phyloP scores from a whole-genome alignment of 2,797 vertebrate genomes.

The Myotis planiceps region DNA sequence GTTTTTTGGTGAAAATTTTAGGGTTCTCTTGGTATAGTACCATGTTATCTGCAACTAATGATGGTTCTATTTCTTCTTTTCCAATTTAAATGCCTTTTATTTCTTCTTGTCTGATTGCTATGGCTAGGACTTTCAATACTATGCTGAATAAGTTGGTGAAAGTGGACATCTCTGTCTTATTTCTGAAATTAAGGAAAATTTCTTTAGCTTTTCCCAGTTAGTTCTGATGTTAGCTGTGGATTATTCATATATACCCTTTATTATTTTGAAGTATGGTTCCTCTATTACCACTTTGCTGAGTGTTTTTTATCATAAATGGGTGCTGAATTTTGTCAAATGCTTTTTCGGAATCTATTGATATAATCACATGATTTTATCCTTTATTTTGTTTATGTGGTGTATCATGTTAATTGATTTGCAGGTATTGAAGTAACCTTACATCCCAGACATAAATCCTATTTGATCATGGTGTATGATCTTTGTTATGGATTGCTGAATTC shows the following conservation, averaged over 20 bases:
- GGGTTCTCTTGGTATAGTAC: not conserved
- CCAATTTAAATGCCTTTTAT: not conserved
- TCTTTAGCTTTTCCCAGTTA: not conserved
- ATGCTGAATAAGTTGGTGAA: not conserved
- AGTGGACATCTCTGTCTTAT: not conserved
- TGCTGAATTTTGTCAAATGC: not conserved
- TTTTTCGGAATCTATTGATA: not conserved
- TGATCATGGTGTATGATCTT: not conserved
- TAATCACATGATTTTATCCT: not conserved
- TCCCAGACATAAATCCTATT: not conserved
- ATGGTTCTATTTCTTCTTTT: not conserved
- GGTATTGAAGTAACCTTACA: not conserved
- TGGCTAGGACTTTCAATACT: not conserved
- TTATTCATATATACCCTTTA: not conserved
- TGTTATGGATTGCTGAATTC: not conserved
- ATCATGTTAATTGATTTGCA: not conserved
- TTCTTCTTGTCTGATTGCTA: not conserved
- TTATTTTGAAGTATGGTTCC: not conserved
- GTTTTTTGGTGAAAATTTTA: not conserved
- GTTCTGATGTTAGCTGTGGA: not conserved
- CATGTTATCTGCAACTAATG: not conserved
- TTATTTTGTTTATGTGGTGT: not conserved
- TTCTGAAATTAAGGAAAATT: not conserved
- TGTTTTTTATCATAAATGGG: not conserved
- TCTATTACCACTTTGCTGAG: not conserved